These are phyloP conservation scores for Hydropotes inermis DNA, from an alignment of 2,113 vertebrate genomes.

Conservation along the genomic window DNA sequence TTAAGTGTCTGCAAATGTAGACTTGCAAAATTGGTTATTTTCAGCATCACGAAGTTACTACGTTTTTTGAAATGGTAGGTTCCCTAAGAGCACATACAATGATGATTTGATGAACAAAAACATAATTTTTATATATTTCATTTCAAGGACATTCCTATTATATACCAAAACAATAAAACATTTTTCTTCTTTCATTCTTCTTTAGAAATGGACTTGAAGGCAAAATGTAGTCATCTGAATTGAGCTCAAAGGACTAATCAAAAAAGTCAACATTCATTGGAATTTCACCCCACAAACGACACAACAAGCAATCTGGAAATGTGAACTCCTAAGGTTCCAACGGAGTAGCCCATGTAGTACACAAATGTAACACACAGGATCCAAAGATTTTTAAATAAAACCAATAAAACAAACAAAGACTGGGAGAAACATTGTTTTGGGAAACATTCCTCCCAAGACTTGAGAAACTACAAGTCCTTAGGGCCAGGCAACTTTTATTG, in stretches of 20 bases:
- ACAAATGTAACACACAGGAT: background rate
- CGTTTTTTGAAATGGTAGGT: background rate
- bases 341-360: fast-evolving
- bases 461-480: background rate
- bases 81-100: background rate
- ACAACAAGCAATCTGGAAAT: background rate
- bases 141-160: background rate
- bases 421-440: background rate
- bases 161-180: background rate
- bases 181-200: background rate
- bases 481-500: background rate
- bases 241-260: background rate
- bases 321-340: background rate
- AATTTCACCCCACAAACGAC: background rate
- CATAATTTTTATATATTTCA: background rate
- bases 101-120: background rate
- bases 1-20: background rate
- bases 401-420: background rate
- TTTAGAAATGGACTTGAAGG: background rate
- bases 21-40: background rate
- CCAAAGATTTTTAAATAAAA: background rate
- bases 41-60: background rate
- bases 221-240: background rate
- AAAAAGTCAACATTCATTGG: background rate
- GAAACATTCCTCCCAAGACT: background rate